Conservation (phyloP, 2,888 invertebrate species). For the Scaeva pyrastri region DNA sequence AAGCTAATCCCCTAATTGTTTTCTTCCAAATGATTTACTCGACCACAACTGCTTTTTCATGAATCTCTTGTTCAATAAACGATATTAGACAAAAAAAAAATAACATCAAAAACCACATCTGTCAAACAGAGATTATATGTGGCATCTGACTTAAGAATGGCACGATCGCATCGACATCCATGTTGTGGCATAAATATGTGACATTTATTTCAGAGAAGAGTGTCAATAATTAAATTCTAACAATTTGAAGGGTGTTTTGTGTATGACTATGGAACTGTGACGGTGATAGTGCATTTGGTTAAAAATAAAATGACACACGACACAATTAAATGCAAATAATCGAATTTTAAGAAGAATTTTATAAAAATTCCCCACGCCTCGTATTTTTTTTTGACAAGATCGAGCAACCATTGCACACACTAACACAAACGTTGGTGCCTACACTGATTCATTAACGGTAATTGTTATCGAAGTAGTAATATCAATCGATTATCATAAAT, state of each 20-base stretch:
- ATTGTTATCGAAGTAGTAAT: constrained; percentile 25
- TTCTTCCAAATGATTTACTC: constrained; percentile 48
- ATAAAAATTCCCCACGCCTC: neutral
- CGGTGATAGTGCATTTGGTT: neutral
- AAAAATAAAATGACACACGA: constrained; percentile 20
- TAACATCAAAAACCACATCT: constrained; percentile 34
- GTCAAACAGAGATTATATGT: constrained; percentile 46
- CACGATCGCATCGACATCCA: constrained; percentile 14
- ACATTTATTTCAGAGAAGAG: neutral
- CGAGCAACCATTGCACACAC: no score
- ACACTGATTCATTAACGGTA: constrained; percentile 36
- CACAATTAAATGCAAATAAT: constrained; percentile 22
- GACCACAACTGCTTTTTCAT: constrained; percentile 4
- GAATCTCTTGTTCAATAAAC: constrained; percentile 22
- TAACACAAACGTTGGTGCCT: neutral
- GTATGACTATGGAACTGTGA: no score
- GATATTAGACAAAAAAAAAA: neutral
- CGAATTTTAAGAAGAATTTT: neutral
- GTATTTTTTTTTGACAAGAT: neutral
- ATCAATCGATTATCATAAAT: constrained; percentile 26
- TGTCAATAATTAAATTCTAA: constrained; percentile 31
- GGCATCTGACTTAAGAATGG: constrained; percentile 15
- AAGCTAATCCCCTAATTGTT: constrained; percentile 18
- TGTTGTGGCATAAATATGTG: constrained; percentile 16
- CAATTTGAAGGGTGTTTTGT: constrained; percentile 11